These are phyloP conservation scores for Ailurus styani DNA, from an alignment of 2,113 vertebrate species.

Conservation along the genomic window DNA sequence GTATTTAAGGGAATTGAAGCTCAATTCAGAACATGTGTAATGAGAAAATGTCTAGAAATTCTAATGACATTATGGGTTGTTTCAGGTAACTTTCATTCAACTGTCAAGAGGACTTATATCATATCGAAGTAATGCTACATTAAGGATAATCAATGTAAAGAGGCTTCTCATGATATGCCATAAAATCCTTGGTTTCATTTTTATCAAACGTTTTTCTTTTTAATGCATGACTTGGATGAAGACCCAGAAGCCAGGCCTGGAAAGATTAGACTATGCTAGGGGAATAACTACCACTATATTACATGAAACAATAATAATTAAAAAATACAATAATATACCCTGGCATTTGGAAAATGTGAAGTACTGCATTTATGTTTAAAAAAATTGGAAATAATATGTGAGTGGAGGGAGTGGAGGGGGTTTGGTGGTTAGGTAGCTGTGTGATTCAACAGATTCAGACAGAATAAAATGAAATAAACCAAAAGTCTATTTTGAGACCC, in stretches of 20 bases:
- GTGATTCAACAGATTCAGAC: not conserved
- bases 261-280: not conserved
- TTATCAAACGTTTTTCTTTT: not conserved
- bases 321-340: not conserved
- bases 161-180: not conserved
- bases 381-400: not conserved
- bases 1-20: not conserved
- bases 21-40: not conserved
- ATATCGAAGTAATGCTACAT: not conserved
- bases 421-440: accelerated
- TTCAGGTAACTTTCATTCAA: not conserved
- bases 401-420: too few relatives aligned
- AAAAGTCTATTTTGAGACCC: not conserved
- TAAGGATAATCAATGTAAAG: not conserved
- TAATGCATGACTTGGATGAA: not conserved
- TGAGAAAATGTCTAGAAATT: not conserved
- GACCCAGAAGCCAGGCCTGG: not conserved
- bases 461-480: not conserved
- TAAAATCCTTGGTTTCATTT: not conserved
- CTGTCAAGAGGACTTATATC: not conserved
- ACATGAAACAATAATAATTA: not conserved
- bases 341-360: not conserved
- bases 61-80: not conserved
- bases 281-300: not conserved
- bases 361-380: not conserved